Conservation (phyloP, 1,140 invertebrate species). For the Lasioglossum baleicum region DNA sequence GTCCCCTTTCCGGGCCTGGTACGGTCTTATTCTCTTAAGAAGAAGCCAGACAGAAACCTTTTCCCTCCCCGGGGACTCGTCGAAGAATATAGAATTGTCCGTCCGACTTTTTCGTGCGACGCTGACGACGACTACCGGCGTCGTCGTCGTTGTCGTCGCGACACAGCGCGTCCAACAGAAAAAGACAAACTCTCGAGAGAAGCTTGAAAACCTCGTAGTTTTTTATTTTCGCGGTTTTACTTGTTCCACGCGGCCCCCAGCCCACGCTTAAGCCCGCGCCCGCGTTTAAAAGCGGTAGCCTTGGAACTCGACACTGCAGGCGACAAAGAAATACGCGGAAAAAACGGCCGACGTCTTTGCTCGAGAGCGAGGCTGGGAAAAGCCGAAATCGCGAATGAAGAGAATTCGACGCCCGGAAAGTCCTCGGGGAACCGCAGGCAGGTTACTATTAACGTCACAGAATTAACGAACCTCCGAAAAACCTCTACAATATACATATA, state of each 20-base stretch:
- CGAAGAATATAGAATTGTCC: constrained; percentile 60
- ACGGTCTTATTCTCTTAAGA: constrained; percentile 37
- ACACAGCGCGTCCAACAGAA: background rate
- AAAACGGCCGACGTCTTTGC: background rate
- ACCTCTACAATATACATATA: no score
- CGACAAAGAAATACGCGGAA: background rate
- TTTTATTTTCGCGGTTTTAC: constrained; percentile 34
- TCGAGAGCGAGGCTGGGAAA: background rate
- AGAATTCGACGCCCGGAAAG: background rate
- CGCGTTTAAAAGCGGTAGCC: constrained; percentile 8
- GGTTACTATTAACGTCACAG: no score
- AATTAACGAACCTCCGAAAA: no score
- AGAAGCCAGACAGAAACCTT: constrained; percentile 42
- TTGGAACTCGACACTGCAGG: background rate
- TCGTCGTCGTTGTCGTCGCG: constrained; percentile 15
- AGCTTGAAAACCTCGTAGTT: constrained; percentile 9
- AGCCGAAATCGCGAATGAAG: background rate
- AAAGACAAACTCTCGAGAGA: constrained; percentile 31
- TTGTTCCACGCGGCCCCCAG: background rate
- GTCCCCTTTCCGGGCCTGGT: constrained; percentile 2
- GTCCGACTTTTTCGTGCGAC: constrained; percentile 32
- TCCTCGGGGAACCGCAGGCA: no score
- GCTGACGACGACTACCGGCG: constrained; percentile 3
- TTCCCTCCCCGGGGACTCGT: constrained; percentile 45
- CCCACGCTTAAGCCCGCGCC: no score